These are phyloP conservation scores for Cryptophagus acutangulus DNA, from an alignment of 2,888 invertebrate genomes.

Conservation along the genomic window DNA sequence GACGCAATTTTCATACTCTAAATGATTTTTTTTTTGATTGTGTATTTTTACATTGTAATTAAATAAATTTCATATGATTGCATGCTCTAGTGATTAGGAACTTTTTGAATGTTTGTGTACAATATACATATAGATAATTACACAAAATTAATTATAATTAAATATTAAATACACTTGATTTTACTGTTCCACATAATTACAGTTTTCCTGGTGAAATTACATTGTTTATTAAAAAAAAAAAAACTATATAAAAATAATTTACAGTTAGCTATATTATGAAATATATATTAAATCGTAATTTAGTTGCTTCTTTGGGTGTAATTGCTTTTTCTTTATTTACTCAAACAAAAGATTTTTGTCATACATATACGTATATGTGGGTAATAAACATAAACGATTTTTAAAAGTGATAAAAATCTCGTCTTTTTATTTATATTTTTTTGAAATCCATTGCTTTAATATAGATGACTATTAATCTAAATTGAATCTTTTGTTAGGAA, in stretches of 20 bases:
- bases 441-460: too few relatives aligned
- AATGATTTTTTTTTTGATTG: too few relatives aligned
- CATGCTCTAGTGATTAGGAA: conserved; percentile 35
- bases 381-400: too few relatives aligned
- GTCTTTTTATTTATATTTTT: too few relatives aligned
- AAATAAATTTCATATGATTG: conserved; percentile 34
- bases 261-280: conserved; percentile 16
- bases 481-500: conserved; percentile 31
- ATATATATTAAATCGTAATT: conserved; percentile 34
- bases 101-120: conserved; percentile 31
- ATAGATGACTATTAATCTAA: conserved; percentile 34
- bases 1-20: conserved; percentile 31
- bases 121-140: conserved; percentile 35
- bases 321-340: conserved; percentile 15
- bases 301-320: conserved; percentile 25
- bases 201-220: conserved; percentile 37
- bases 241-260: conserved; percentile 13
- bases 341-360: too few relatives aligned
- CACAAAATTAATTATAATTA: conserved; percentile 38
- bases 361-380: too few relatives aligned
- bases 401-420: too few relatives aligned
- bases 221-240: conserved; percentile 31
- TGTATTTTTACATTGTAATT: conserved; percentile 35
- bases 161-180: conserved; percentile 36
- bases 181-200: conserved; percentile 34